Evolutionary conservation across 2,113 vertebrate genomes (phyloP), one percentile per base, ranked within the genome.

Genomic region (Phyllostomus hastatus): DNA sequence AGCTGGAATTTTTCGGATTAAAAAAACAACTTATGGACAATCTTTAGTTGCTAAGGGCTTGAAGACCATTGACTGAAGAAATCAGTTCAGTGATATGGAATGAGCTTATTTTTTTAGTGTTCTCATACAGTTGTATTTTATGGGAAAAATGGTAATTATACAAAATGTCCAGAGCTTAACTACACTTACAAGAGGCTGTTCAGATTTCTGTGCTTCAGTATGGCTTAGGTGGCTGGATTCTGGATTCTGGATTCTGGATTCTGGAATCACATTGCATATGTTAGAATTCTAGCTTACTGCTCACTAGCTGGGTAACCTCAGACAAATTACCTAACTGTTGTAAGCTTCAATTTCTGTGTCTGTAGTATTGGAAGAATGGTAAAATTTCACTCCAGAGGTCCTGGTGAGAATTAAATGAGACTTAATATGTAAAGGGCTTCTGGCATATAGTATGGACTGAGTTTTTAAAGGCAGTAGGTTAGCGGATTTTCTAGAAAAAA

Each of bases 51-150:
- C 10, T 22, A 73, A 95, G 75, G 41, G 2, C 14, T 79, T 35
- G n/a, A 69, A 93, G 93, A 75, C 7, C 22, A 93, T 9, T 52
- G 73, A 59, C 24, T 57, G 85, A 84, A 84, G 81, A 95, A 97
- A 86, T 90, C 38, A 86, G 14, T 87, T 94, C 28, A 84, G 28
- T 90, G 54, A 43, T 91, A 41, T 24, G 17, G 35, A 43, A 4
- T 66, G 11, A 80, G 19, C 48, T 54, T 38, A 66, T 61, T 82
- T 61, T 46, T 80, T 4, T 10, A 2, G 54, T 86, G 9, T 69
- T 54, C 43, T 95, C 43, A 87, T 43, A 46, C 4, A 57, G 69
- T 83, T 95, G 82, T 82, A 90, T 76, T 69, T 61, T 87, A n/a
- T 64, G 26, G 64, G 33, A 69, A 80, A 88, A 83, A 72, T 35